A percentile compares a stretch with the other conserved stretches of the same genome.
These are phyloP conservation scores for Spisula solida DNA, from an alignment of 2,888 invertebrate species.

Conservation along the genomic window DNA sequence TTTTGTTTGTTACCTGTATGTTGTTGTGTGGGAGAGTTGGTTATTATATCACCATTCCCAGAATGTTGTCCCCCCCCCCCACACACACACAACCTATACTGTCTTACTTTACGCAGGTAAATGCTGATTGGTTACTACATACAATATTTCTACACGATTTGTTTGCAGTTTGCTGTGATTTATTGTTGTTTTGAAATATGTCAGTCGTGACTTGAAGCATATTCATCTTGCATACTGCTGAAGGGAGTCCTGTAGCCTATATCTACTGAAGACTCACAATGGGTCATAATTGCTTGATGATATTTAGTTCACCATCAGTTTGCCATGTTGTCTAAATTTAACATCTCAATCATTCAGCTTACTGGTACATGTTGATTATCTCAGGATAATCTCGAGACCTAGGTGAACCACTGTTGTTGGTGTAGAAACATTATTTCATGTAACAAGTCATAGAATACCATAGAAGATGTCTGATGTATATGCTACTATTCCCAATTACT, in stretches of 20 bases:
- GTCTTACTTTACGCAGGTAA: conserved; percentile 31
- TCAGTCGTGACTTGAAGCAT: no score
- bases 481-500: conserved; percentile 66
- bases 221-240: no score
- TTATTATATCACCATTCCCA: conserved; percentile 22
- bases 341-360: no score
- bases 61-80: neutral
- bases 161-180: neutral
- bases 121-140: conserved; percentile 27
- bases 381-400: no score
- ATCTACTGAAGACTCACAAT: no score
- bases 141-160: neutral
- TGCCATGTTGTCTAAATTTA: no score
- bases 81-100: neutral
- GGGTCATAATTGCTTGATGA: no score
- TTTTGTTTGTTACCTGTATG: conserved; percentile 14
- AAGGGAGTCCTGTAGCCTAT: no score
- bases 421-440: conserved; percentile 31
- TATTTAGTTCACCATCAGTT: no score
- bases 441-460: conserved; percentile 20
- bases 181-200: no score
- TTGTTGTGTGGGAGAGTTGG: conserved; percentile 32
- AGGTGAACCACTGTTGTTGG: no score
- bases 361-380: no score
- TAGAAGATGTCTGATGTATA: conserved; percentile 51